Conservation (phyloP, 30 jellyfish, hydroid and myxozoan species). For the Catostylus mosaicus region DNA sequence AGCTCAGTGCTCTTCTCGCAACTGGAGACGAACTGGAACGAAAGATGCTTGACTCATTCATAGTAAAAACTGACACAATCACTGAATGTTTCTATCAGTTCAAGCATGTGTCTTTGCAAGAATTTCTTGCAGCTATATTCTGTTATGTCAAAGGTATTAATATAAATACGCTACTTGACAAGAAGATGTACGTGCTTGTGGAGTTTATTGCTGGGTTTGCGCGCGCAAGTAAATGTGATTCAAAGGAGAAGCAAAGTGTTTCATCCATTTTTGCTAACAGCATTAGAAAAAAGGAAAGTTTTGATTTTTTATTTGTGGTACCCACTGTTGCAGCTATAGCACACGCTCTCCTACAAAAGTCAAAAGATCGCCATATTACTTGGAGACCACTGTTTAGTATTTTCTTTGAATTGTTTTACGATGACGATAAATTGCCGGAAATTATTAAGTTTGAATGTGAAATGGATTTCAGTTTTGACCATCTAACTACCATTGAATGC, state of each 20-base stretch:
- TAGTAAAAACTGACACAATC: constrained; percentile 29
- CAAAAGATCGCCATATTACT: constrained; percentile 2
- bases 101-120: constrained; percentile 43
- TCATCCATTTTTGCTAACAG: not conserved
- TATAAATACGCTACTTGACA: constrained; percentile 13
- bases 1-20: not conserved
- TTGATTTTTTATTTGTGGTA: not conserved
- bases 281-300: not conserved
- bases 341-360: not conserved
- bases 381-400: constrained; percentile 23
- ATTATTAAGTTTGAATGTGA: not conserved
- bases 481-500: not conserved
- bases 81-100: constrained; percentile 41
- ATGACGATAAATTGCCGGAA: constrained; percentile 2
- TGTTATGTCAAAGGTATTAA: constrained; percentile 10
- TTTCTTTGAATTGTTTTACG: constrained; percentile 12
- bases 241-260: not conserved
- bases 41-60: constrained; percentile 31
- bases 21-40: constrained; percentile 13
- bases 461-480: constrained; percentile 7
- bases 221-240: not conserved
- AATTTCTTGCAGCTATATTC: constrained; percentile 27
- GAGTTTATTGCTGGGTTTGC: constrained; percentile 45
- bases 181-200: constrained; percentile 8
- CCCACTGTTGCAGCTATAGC: constrained; percentile 3